Evolutionary conservation across 92 coral and sea anemone genomes (phyloP).

Genomic region (Parazoanthus darwini): DNA sequence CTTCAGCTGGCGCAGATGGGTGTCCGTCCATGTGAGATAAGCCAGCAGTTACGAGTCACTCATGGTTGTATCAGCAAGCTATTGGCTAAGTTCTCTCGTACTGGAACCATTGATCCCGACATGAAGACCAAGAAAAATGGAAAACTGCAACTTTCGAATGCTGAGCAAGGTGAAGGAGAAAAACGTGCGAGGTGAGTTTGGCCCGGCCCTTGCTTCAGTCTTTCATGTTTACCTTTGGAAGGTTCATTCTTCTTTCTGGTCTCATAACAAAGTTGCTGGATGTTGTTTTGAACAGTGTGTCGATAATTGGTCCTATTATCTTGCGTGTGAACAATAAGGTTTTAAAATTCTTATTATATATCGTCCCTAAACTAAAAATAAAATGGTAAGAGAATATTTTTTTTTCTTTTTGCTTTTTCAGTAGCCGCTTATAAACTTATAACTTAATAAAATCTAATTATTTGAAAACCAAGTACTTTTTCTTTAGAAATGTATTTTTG

Average conservation of each 20-base stretch:
- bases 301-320: too few species aligned
- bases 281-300: too few species aligned
- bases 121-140: conserved; percentile 73
- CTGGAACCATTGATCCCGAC: conserved; percentile 79
- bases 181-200: conserved; percentile 56
- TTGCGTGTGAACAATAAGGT: too few species aligned
- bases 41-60: conserved; percentile 2
- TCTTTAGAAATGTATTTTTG: too few species aligned
- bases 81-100: conserved; percentile 76
- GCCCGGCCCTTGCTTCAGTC: not conserved
- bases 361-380: too few species aligned
- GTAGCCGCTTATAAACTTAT: too few species aligned
- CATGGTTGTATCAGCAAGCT: conserved; percentile 74
- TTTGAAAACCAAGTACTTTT: too few species aligned
- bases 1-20: conserved; percentile 40
- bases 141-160: conserved; percentile 43
- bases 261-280: not conserved
- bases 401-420: too few species aligned
- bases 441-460: too few species aligned
- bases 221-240: not conserved
- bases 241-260: too few species aligned
- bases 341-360: too few species aligned
- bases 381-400: too few species aligned
- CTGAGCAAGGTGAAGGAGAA: conserved; percentile 56
- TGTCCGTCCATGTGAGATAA: not conserved